phyloP scores from a whole-genome alignment of 2,888 invertebrate species.

The Zootermopsis nevadensis region DNA sequence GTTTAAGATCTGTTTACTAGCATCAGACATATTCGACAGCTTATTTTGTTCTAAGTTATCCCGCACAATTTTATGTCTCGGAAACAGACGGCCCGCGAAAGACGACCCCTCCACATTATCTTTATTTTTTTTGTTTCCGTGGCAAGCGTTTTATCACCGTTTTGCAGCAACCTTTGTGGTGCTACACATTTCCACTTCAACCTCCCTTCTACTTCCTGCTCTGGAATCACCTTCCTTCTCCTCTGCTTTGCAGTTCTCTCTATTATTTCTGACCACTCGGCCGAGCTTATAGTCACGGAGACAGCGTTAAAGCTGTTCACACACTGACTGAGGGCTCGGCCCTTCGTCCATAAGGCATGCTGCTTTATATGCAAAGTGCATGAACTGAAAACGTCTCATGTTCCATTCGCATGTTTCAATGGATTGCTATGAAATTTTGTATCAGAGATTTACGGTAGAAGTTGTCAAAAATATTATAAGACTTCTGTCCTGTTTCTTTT shows the following conservation, averaged over 20 bases:
- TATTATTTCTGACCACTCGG: slow-evolving; percentile 37
- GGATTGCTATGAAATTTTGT: no score
- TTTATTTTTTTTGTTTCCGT: not conserved
- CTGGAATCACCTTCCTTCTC: slow-evolving; percentile 30
- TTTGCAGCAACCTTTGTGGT: slow-evolving; percentile 16
- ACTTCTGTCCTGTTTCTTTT: no score
- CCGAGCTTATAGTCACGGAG: slow-evolving; percentile 32
- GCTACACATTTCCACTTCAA: slow-evolving; percentile 17
- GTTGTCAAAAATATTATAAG: no score
- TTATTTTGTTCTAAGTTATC: no score
- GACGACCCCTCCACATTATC: not conserved
- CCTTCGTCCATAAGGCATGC: not conserved
- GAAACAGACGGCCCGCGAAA: not conserved
- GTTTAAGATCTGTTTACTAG: no score
- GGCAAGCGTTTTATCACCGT: slow-evolving; percentile 16
- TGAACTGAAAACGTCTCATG: no score
- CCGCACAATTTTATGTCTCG: no score
- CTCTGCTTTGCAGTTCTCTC: slow-evolving; percentile 7
- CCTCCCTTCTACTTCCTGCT: slow-evolving; percentile 1
- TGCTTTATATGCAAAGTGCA: no score
- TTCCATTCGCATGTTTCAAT: no score
- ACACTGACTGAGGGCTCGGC: not conserved
- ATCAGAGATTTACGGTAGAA: no score
- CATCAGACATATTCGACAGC: no score
- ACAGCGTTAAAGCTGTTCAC: slow-evolving; percentile 10